These are phyloP conservation scores for Ascidia mentula DNA, from an alignment of 23 tunicate species.

Conservation along the genomic window DNA sequence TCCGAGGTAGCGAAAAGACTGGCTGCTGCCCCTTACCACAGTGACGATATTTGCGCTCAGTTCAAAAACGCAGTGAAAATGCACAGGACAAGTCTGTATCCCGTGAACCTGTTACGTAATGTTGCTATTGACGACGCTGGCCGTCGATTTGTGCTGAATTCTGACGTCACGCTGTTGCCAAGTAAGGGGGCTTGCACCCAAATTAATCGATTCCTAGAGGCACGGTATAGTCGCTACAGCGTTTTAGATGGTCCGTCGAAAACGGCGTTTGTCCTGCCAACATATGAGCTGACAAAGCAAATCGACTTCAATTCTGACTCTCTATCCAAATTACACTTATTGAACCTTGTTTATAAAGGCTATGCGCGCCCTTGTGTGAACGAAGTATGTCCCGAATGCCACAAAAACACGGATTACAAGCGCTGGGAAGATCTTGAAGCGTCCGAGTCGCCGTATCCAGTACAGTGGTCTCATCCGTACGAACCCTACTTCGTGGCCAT, in stretches of 20 bases:
- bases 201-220: background rate
- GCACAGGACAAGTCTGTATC: conserved; percentile 9
- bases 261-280: conserved; percentile 37
- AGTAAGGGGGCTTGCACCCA: background rate
- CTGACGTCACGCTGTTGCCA: background rate
- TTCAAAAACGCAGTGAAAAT: background rate
- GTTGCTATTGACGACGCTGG: conserved; percentile 31
- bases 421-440: conserved; percentile 22
- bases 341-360: background rate
- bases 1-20: conserved; percentile 1
- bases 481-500: conserved; percentile 29
- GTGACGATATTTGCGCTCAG: conserved; percentile 30
- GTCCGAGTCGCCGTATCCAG: background rate
- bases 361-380: conserved; percentile 26
- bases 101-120: conserved; percentile 49
- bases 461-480: conserved; percentile 24
- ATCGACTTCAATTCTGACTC: background rate
- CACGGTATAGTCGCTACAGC: background rate
- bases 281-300: conserved; percentile 26
- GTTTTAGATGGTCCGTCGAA: background rate
- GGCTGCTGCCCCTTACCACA: background rate
- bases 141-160: background rate
- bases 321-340: conserved; percentile 15
- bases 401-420: conserved; percentile 24
- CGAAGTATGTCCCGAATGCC: conserved; percentile 18